Percentiles rank a stretch among this genome's conserved stretches.
Evolutionary conservation across 2,797 vertebrate species (phyloP).

Genomic region (Acrossocheilus wenchowensis): DNA sequence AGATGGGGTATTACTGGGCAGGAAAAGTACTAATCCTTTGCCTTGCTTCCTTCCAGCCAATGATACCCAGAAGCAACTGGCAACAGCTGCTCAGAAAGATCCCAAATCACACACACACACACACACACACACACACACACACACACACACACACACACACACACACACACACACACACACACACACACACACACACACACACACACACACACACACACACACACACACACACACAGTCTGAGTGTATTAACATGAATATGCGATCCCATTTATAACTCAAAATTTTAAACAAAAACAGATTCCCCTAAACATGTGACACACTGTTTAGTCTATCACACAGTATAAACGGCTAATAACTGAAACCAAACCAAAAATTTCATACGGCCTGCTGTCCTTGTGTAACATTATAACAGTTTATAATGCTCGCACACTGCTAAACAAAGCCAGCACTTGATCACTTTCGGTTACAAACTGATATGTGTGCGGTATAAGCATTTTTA

Average conservation of each 20-base stretch:
- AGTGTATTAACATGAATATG: constrained; percentile 30
- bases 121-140: constrained; percentile 47
- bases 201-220: constrained; percentile 41
- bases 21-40: constrained; percentile 61
- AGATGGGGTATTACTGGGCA: constrained; percentile 33
- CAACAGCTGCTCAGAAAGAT: constrained; percentile 64
- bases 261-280: constrained; percentile 41
- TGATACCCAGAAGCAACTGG: constrained; percentile 69
- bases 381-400: not conserved
- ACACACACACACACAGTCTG: constrained; percentile 39
- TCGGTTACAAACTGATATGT: constrained; percentile 27
- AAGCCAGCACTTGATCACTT: constrained; percentile 29
- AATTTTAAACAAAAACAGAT: constrained; percentile 27
- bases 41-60: constrained; percentile 62
- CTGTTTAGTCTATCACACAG: constrained; percentile 35
- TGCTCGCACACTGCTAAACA: constrained; percentile 5
- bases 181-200: constrained; percentile 45
- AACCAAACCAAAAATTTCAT: constrained; percentile 5
- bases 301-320: constrained; percentile 35
- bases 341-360: constrained; percentile 27
- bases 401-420: constrained; percentile 28
- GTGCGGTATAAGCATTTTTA: constrained; percentile 25
- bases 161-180: constrained; percentile 45
- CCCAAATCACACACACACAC: constrained; percentile 43
- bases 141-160: constrained; percentile 45